Percentiles rank a stretch among this genome's conserved stretches.
These are phyloP conservation scores for Thamnophis elegans DNA, from an alignment of 2,797 vertebrate genomes.

Conservation along the genomic window DNA sequence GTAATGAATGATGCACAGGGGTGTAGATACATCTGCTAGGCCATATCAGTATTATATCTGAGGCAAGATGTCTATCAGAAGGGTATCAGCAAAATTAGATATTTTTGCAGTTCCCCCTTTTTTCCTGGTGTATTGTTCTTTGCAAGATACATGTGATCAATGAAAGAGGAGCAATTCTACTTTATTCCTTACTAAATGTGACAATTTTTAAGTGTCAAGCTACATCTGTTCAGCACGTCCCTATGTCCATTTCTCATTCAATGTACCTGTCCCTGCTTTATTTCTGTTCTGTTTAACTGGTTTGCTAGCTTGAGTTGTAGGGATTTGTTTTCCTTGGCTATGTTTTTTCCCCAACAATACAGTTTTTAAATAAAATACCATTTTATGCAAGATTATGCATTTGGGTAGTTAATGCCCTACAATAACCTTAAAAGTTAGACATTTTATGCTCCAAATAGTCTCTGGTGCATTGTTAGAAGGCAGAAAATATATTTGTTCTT, in stretches of 20 bases:
- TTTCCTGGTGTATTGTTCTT: slow-evolving; percentile 10
- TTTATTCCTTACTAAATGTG: slow-evolving; percentile 19
- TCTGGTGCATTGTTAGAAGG: neutral
- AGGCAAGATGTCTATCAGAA: slow-evolving; percentile 43
- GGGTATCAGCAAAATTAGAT: slow-evolving; percentile 21
- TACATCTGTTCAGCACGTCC: slow-evolving; percentile 49
- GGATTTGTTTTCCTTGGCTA: neutral
- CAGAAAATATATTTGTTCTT: neutral
- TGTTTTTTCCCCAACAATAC: neutral
- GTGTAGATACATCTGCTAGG: neutral
- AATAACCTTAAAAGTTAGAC: neutral
- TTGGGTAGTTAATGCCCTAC: neutral
- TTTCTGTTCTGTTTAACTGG: slow-evolving; percentile 14
- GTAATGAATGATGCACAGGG: slow-evolving; percentile 44
- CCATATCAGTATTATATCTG: slow-evolving; percentile 29
- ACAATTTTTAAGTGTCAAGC: slow-evolving; percentile 50
- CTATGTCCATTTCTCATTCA: slow-evolving; percentile 41
- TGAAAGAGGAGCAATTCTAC: neutral
- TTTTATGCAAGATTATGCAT: neutral
- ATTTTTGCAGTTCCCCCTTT: slow-evolving; percentile 40
- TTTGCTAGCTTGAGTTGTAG: neutral
- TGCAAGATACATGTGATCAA: slow-evolving; percentile 26
- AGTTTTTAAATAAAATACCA: neutral
- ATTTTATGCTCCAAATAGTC: neutral
- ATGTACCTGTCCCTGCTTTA: neutral